These are phyloP conservation scores for Menidia beryllina DNA, from an alignment of 2,113 vertebrate genomes.

Conservation along the genomic window DNA sequence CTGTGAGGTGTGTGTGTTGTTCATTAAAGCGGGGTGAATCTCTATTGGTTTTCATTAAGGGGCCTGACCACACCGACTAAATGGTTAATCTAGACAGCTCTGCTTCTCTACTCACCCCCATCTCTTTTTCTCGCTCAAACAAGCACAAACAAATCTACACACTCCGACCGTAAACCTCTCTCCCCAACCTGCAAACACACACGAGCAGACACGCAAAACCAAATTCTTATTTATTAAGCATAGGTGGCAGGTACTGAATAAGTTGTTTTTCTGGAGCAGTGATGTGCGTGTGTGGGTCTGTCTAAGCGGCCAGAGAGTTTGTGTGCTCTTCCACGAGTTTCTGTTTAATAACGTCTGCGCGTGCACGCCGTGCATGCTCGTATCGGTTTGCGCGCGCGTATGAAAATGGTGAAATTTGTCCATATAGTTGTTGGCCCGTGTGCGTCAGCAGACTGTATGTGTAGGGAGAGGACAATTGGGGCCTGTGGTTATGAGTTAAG, in stretches of 20 bases:
- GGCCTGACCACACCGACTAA: slow-evolving; percentile 88
- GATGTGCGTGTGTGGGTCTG: slow-evolving; percentile 27
- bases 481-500: slow-evolving; percentile 76
- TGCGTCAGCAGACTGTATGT: not conserved
- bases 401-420: slow-evolving; percentile 6
- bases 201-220: slow-evolving; percentile 81
- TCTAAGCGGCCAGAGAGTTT: not conserved
- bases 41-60: slow-evolving; percentile 99
- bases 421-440: not conserved
- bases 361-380: not conserved
- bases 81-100: slow-evolving; percentile 92
- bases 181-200: slow-evolving; percentile 60
- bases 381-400: not conserved
- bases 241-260: slow-evolving; percentile 94
- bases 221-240: slow-evolving; percentile 99
- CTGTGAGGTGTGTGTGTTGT: slow-evolving; percentile 94
- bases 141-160: slow-evolving; percentile 71
- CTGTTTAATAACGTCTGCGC: slow-evolving; percentile 1
- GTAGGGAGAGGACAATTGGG: slow-evolving; percentile 50
- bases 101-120: slow-evolving; percentile 40
- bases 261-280: slow-evolving; percentile 82
- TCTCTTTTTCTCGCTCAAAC: slow-evolving; percentile 37
- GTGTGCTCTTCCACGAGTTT: not conserved
- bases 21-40: slow-evolving; percentile 99
- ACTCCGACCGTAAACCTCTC: slow-evolving; percentile 42